Base-by-base conservation (phyloP, 2,113 vertebrate species). In the Corythornis madagascariensis region DNA sequence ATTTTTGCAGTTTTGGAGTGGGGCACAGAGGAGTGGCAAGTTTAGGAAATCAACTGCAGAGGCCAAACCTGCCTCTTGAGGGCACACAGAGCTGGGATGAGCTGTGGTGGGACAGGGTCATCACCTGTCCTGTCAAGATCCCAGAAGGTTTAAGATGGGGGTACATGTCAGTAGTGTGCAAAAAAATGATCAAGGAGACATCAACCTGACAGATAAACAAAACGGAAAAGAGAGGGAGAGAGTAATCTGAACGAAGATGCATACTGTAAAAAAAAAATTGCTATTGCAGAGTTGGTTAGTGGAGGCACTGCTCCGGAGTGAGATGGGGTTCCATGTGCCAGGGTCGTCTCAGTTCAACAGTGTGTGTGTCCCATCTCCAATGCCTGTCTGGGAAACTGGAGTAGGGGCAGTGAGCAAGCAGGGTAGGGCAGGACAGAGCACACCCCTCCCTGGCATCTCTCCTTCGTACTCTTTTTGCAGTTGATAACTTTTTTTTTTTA, bases 101-200 rank as follows among this genome's bases (percentile, higher is more conserved):
- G 55, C 26, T 5, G 0, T 0, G 0, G 26, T n/a, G 63, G 52
- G 61, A 75, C 8, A 47, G 61, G n/a, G 13, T 42, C 16, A 10
- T 38, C 1, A 2, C 29, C 33, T 40, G 25, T 8, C 20, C 38
- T 61, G 10, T 28, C 21, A 40, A 61, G 25, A 70, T 55, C 33
- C 25, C 38, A 67, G 33, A 52, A 71, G 52, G 16, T 78, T 22
- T 74, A 38, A 59, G 55, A 45, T 1, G 4, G 31, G 0, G 0
- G 2, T 2, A 35, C 13, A 25, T 2, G 4, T 33, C 25, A 24
- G 40, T 14, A 29, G 59, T 0, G 35, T 69, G 40, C 29, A 47
- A 29, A 4, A 4, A 47, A 16, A 53, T 13, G 22, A 66, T 35
- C 13, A 66, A 33, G 16, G 25, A 60, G 52, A 14, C 24, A 8